Base-by-base conservation (phyloP, 2,113 vertebrate species). In the Galbula dea region DNA sequence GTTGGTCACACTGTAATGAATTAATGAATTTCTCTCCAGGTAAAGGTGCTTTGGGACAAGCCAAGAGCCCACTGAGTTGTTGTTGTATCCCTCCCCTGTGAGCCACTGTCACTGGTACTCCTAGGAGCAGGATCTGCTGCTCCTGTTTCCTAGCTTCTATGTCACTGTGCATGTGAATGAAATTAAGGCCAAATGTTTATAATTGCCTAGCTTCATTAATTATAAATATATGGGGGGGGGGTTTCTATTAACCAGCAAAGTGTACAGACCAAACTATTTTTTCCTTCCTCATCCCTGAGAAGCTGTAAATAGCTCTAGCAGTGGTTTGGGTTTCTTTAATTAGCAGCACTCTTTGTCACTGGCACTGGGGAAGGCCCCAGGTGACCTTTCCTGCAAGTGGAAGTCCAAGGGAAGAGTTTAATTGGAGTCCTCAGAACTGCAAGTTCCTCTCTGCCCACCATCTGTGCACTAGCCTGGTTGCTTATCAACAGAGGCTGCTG, bases 371-470 rank as follows among this genome's bases (percentile, higher is more conserved):
- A 51, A 71, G 54, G 61, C 76, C 88, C 48, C 73, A n/a, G 15
- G 43, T 76, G 95, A 96, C 92, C 93, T 95, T 85, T 45, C n/a
- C 80, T 94, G 90, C 3, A 15, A 94, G 52, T 61, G 41, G 79
- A 86, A 92, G 91, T 93, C 94, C 90, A 77, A 83, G 84, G 95
- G 90, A 94, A 87, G 45, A 59, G 32, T 93, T 95, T 98, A 97
- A 98, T 96, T 97, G 88, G 94, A 78, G 41, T 49, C 30, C 54
- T 84, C 5, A 17, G 94, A 95, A 91, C 81, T 29, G 58, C 63
- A 85, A 89, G 86, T 74, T 93, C 13, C 72, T 93, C 54, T 82
- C 83, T 95, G 93, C 59, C n/a, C 24, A 65, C 89, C 88, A 90
- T 92, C 80, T 76, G 63, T 69, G 57, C 77, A 9, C 68, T 78